phyloP scores from a whole-genome alignment of 2,797 vertebrate species.

The Mormyrops boulengeri region DNA sequence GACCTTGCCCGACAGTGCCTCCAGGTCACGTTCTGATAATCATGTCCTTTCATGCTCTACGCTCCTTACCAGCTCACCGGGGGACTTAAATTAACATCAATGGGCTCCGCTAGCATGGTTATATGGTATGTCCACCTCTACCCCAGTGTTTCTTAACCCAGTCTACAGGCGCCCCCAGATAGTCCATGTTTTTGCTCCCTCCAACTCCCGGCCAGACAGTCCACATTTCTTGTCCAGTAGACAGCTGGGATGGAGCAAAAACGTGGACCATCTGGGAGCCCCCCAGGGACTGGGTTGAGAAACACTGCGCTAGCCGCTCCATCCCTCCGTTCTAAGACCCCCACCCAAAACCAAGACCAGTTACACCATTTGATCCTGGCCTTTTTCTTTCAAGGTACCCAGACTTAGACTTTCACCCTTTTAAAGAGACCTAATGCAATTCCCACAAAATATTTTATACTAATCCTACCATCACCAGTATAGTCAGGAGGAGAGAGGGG shows the following conservation, averaged over 20 bases:
- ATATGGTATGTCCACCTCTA: background rate
- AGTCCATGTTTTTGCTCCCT: background rate
- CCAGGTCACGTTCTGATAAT: conserved; percentile 17
- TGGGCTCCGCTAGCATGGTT: background rate
- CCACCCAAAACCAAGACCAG: background rate
- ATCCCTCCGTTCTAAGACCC: background rate
- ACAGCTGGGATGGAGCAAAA: background rate
- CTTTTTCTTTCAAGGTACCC: background rate
- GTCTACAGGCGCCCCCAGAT: background rate
- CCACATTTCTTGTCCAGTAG: background rate
- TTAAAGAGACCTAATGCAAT: conserved; percentile 1
- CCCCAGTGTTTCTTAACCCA: background rate
- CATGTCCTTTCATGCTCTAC: conserved; percentile 19
- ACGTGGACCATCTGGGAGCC: background rate
- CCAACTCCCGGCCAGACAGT: background rate
- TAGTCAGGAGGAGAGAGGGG: background rate
- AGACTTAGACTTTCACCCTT: background rate
- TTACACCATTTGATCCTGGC: background rate
- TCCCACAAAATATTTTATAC: background rate
- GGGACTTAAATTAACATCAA: background rate
- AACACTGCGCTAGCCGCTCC: background rate
- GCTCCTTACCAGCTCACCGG: background rate
- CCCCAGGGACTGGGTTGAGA: background rate
- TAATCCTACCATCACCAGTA: background rate
- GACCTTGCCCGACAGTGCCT: conserved; percentile 20